A percentile compares a stretch with the other conserved stretches of the same genome.
Conservation (phyloP, 1,140 invertebrate genomes). For the Oryctes rhinoceros region DNA sequence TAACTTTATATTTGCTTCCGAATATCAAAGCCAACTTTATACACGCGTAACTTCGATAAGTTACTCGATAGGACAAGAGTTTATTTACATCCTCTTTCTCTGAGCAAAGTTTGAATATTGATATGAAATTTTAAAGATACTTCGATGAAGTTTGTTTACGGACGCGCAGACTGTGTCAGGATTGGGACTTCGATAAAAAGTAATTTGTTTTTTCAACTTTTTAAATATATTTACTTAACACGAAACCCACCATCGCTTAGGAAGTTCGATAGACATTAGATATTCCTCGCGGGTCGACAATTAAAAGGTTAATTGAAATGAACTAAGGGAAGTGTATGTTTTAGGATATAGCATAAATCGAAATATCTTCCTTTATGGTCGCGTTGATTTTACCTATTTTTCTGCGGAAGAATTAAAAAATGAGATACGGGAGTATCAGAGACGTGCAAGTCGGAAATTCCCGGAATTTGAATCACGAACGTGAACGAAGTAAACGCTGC, state of each 20-base stretch:
- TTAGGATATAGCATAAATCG: too few species aligned
- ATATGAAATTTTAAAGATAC: slow-evolving; percentile 6
- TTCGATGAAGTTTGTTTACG: slow-evolving; percentile 9
- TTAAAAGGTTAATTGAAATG: too few species aligned
- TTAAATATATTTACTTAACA: background rate
- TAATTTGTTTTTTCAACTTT: background rate
- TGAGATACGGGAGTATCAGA: too few species aligned
- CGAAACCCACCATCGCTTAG: background rate
- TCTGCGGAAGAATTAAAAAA: too few species aligned
- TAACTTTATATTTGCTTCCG: background rate
- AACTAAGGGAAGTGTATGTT: too few species aligned
- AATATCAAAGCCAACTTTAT: background rate
- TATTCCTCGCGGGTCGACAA: background rate
- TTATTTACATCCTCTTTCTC: slow-evolving; percentile 4
- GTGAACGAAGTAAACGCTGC: too few species aligned
- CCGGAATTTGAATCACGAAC: too few species aligned
- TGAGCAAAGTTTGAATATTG: background rate
- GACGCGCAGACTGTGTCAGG: background rate
- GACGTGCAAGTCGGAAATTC: too few species aligned
- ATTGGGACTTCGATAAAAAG: background rate
- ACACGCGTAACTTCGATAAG: background rate
- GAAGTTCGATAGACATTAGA: background rate
- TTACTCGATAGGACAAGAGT: background rate
- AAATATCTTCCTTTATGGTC: too few species aligned
- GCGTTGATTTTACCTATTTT: too few species aligned